phyloP scores from a whole-genome alignment of 2,113 vertebrate genomes.

The Ancistrus triradiatus region DNA sequence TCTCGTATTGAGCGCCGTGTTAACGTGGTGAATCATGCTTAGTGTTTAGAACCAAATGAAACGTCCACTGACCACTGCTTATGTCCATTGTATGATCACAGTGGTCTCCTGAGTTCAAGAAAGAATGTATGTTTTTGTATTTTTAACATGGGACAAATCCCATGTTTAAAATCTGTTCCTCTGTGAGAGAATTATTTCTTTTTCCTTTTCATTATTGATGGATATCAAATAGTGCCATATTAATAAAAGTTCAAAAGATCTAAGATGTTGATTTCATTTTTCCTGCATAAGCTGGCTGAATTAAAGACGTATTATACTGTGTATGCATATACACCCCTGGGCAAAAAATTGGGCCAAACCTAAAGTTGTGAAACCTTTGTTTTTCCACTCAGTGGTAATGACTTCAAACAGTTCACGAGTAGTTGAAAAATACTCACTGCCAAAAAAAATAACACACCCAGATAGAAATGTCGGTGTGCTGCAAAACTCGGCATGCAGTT shows the following conservation, averaged over 20 bases:
- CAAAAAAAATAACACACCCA: no score
- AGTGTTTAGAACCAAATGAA: constrained; percentile 12
- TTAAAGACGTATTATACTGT: no score
- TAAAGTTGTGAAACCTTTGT: no score
- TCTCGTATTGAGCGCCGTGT: constrained; percentile 1
- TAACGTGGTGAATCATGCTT: constrained; percentile 18
- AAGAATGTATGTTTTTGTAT: constrained; percentile 56
- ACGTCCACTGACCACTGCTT: constrained; percentile 34
- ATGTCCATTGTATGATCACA: constrained; percentile 31
- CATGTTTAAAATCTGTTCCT: constrained; percentile 60
- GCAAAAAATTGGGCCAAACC: no score
- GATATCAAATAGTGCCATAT: constrained; percentile 64
- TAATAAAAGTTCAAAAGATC: constrained; percentile 37
- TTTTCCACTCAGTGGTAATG: no score
- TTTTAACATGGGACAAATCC: constrained; percentile 49
- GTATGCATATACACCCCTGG: no score
- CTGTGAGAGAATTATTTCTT: constrained; percentile 65
- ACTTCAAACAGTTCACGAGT: no score
- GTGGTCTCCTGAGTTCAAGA: constrained; percentile 40
- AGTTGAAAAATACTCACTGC: no score
- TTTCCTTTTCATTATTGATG: constrained; percentile 58
- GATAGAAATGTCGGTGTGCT: no score
- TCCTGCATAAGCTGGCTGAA: no score
- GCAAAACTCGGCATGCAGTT: no score
- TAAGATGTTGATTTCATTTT: constrained; percentile 5